Evolutionary conservation across 1,140 invertebrate genomes (phyloP).

Genomic region (Hyposmocoma kahamanoa): DNA sequence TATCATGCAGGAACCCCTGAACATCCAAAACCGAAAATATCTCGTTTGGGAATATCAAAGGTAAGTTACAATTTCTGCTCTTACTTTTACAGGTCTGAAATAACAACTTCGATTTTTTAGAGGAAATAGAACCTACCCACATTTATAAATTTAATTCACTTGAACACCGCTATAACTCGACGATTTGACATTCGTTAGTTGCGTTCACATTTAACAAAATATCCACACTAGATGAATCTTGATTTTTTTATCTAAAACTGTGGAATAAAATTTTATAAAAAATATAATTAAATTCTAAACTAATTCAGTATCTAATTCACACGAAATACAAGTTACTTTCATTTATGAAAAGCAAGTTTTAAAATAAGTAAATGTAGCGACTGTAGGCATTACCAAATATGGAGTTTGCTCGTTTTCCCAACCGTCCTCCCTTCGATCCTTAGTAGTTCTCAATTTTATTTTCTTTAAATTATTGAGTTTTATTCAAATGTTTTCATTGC

Average conservation of each 20-base stretch:
- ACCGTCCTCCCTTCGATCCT: slow-evolving; percentile 71
- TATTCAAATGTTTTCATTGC: slow-evolving; percentile 67
- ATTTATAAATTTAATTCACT: not conserved
- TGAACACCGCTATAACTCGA: slow-evolving; percentile 14
- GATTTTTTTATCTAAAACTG: not conserved
- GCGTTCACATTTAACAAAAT: slow-evolving; percentile 41
- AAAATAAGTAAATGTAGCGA: slow-evolving; percentile 40
- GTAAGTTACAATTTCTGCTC: slow-evolving; percentile 7
- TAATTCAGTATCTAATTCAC: not conserved
- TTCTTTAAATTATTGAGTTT: slow-evolving; percentile 53
- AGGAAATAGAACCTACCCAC: not conserved
- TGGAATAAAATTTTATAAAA: not conserved
- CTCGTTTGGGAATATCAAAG: slow-evolving; percentile 16
- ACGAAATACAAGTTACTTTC: not conserved
- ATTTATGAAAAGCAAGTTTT: not conserved
- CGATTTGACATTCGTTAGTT: slow-evolving; percentile 18
- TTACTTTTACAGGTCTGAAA: not conserved
- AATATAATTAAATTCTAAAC: not conserved
- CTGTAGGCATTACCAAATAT: slow-evolving; percentile 75
- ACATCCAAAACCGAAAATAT: slow-evolving; percentile 17
- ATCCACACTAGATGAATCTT: not conserved
- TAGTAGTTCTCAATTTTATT: slow-evolving; percentile 68
- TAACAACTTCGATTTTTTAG: no score
- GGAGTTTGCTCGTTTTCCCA: slow-evolving; percentile 73
- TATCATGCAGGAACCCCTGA: slow-evolving; percentile 38